Percentiles rank a stretch among this genome's conserved stretches.
These are phyloP conservation scores for Muntiacus reevesi DNA, from an alignment of 2,113 vertebrate species.

Conservation along the genomic window DNA sequence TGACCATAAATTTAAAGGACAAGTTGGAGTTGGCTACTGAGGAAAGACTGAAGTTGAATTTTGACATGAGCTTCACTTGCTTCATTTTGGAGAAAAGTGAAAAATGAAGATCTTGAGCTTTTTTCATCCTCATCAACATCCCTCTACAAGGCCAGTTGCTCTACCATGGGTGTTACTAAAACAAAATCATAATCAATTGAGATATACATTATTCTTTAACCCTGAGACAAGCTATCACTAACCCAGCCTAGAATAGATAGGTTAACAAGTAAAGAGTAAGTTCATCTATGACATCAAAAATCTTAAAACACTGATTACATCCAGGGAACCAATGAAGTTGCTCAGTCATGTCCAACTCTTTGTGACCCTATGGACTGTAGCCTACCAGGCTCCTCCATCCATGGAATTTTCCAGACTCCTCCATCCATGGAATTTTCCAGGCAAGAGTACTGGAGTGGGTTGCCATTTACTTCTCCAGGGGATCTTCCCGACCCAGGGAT, in stretches of 20 bases:
- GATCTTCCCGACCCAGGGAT: rapidly evolving
- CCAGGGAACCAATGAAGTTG: neutral
- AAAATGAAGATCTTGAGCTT: neutral
- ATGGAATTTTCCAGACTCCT: neutral
- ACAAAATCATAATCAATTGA: neutral
- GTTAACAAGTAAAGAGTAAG: neutral
- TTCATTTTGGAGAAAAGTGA: neutral
- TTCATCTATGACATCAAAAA: neutral
- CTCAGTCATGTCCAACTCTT: neutral
- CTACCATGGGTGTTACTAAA: neutral
- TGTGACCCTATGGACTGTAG: neutral
- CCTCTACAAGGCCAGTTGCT: neutral
- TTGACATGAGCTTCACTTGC: neutral
- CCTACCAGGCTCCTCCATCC: neutral
- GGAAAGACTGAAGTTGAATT: neutral
- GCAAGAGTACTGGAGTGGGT: neutral
- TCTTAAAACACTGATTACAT: neutral
- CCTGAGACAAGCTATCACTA: neutral
- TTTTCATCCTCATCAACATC: neutral
- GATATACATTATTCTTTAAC: neutral
- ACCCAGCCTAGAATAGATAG: neutral
- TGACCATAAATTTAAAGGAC: neutral
- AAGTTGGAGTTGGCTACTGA: neutral
- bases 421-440: neutral
- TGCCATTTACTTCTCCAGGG: neutral